Conservation (phyloP, 2,797 vertebrate species). For the Artibeus jamaicensis region DNA sequence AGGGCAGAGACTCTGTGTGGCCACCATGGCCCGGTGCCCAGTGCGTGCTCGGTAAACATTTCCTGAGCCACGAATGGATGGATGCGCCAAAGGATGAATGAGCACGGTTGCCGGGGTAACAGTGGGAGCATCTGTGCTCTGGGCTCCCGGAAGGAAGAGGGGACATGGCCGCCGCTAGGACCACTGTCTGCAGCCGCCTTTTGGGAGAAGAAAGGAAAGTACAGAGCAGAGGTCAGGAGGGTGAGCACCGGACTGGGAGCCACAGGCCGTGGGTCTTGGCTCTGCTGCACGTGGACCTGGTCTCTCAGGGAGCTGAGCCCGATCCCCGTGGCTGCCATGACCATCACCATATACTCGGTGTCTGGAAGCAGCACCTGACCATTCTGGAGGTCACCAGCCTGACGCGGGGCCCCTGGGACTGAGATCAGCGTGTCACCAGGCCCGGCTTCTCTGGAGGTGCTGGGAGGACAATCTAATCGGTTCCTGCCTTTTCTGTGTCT, state of each 20-base stretch:
- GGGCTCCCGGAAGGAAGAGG: accelerated
- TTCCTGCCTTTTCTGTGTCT: neutral
- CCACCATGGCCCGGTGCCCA: accelerated
- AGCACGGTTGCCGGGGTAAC: accelerated
- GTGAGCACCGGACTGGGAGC: accelerated
- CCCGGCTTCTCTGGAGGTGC: neutral
- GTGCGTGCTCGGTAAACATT: accelerated
- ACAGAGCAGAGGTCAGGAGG: too few species aligned
- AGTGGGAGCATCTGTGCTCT: neutral
- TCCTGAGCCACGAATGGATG: neutral
- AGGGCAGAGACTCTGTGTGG: neutral
- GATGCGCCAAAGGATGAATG: accelerated
- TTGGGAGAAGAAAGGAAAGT: accelerated
- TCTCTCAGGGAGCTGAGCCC: accelerated
- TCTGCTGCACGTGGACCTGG: neutral
- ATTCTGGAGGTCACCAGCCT: neutral
- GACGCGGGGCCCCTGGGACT: neutral
- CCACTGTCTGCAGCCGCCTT: neutral
- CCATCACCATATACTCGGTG: accelerated
- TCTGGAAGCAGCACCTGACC: neutral
- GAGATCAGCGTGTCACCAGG: neutral
- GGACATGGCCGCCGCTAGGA: neutral
- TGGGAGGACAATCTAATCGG: accelerated
- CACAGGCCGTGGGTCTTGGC: accelerated
- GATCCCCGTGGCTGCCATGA: neutral